phyloP scores from a whole-genome alignment of 2,888 invertebrate species.

The Phymatocera aterrima region DNA sequence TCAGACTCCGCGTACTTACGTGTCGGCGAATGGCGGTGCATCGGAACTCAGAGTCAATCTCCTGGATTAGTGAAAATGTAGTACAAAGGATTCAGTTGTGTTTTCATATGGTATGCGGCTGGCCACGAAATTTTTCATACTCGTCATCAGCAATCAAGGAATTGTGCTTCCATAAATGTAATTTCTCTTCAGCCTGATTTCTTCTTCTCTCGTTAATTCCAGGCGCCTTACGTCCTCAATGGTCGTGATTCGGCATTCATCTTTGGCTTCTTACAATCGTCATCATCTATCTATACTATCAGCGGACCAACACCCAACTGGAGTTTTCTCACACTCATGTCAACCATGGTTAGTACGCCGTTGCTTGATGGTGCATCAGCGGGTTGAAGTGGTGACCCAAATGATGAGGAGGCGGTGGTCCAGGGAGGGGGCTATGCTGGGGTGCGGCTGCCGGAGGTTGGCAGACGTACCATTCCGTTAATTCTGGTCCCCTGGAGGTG shows the following conservation, averaged over 20 bases:
- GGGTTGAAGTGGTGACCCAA: constrained; percentile 78
- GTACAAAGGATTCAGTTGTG: background rate
- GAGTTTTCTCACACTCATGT: background rate
- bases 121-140: background rate
- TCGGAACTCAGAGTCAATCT: too few species aligned
- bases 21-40: too few species aligned
- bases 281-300: background rate
- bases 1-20: too few species aligned
- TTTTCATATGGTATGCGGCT: background rate
- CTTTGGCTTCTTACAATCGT: constrained; percentile 34
- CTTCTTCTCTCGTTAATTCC: constrained; percentile 8
- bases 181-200: background rate
- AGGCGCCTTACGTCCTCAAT: constrained; percentile 1
- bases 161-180: background rate
- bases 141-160: too few species aligned
- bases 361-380: constrained; percentile 79
- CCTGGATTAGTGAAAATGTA: too few species aligned
- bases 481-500: constrained; percentile 77
- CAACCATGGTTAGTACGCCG: constrained; percentile 66
- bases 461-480: constrained; percentile 89
- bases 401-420: constrained; percentile 83
- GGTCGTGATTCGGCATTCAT: constrained; percentile 32
- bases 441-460: constrained; percentile 79
- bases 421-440: constrained; percentile 79
- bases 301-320: background rate